Percentiles rank a stretch among this genome's conserved stretches.
phyloP scores from a whole-genome alignment of 2,113 vertebrate genomes.

The Callospermophilus lateralis region DNA sequence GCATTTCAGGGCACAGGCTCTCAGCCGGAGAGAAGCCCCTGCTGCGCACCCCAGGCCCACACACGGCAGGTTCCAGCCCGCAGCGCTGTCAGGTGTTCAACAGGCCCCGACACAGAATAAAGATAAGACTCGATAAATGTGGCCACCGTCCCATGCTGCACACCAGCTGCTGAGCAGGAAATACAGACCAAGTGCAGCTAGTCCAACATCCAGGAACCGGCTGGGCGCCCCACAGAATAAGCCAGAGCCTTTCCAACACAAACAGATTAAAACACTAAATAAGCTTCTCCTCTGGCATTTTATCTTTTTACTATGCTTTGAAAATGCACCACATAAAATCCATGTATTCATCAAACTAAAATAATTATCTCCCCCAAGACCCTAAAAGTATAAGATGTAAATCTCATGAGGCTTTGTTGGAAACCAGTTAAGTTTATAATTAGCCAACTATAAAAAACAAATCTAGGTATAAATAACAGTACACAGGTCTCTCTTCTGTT shows the following conservation, averaged over 20 bases:
- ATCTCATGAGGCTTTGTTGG: background rate
- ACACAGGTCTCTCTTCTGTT: background rate
- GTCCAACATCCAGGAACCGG: background rate
- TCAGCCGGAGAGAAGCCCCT: background rate
- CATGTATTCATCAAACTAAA: background rate
- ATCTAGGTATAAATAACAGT: background rate
- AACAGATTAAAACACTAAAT: background rate
- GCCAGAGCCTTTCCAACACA: background rate
- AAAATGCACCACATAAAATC: background rate
- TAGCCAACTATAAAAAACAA: background rate
- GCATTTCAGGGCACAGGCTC: too few relatives aligned
- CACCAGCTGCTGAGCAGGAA: background rate
- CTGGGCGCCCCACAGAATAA: background rate
- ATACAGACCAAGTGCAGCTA: background rate
- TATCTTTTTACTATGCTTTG: background rate
- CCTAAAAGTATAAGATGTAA: background rate
- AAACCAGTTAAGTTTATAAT: slow-evolving; percentile 16
- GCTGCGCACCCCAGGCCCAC: background rate
- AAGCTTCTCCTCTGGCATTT: background rate
- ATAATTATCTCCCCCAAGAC: background rate
- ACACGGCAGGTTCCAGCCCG: too few relatives aligned
- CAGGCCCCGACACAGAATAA: background rate
- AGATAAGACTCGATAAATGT: accelerated
- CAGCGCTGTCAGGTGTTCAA: background rate
- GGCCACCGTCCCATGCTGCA: accelerated